A percentile compares a stretch with the other conserved stretches of the same genome.
These are phyloP conservation scores for Sminthurinus aureus DNA, from an alignment of 2,888 invertebrate genomes.

Conservation along the genomic window DNA sequence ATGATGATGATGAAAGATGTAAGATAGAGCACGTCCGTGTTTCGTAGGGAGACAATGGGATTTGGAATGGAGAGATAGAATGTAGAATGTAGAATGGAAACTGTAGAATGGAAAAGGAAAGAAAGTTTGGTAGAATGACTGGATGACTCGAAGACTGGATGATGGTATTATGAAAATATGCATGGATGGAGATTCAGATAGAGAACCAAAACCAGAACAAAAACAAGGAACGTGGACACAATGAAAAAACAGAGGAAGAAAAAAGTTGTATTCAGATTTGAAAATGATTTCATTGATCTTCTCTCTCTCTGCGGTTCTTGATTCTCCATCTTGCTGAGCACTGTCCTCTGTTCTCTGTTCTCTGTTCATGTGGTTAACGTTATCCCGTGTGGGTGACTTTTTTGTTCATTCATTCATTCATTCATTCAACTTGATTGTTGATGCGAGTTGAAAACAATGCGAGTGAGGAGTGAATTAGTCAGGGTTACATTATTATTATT, in stretches of 20 bases:
- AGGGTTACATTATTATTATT: constrained; percentile 16
- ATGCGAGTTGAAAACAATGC: constrained; percentile 38
- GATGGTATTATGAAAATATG: not conserved
- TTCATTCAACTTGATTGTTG: not conserved
- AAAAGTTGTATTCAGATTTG: constrained; percentile 28
- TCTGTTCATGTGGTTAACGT: too few relatives aligned
- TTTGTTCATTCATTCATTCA: constrained; percentile 29
- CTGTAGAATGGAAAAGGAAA: not conserved
- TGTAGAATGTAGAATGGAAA: not conserved
- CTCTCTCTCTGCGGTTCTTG: not conserved
- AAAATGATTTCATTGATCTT: constrained; percentile 41
- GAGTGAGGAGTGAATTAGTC: constrained; percentile 31
- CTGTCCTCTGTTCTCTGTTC: not conserved
- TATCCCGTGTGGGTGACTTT: constrained; percentile 35
- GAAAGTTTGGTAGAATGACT: not conserved
- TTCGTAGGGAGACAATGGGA: not conserved
- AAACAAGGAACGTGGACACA: not conserved
- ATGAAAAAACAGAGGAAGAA: not conserved
- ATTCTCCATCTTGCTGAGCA: constrained; percentile 7
- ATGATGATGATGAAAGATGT: constrained; percentile 3
- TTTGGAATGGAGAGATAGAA: not conserved
- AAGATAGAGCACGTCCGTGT: constrained; percentile 12
- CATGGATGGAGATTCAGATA: not conserved
- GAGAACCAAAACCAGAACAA: not conserved
- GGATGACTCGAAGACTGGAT: not conserved